These are phyloP conservation scores for Oncorhynchus mykiss DNA, from an alignment of 2,113 vertebrate genomes.

Conservation along the genomic window DNA sequence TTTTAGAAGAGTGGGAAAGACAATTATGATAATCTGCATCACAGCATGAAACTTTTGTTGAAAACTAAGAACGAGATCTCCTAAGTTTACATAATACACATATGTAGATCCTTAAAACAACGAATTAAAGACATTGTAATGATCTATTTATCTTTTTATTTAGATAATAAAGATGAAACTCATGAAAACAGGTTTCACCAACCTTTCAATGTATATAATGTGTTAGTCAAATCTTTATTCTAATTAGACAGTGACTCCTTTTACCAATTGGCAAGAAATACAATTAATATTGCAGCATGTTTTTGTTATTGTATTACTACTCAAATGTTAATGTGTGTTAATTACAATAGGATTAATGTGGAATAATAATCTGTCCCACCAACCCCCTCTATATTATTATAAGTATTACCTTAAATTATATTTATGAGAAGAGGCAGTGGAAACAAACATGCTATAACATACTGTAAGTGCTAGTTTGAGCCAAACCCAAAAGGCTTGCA, in stretches of 20 bases:
- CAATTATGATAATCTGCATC: constrained; percentile 92
- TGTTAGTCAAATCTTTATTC: background rate
- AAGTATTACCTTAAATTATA: constrained; percentile 73
- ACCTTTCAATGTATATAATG: background rate
- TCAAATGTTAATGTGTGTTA: background rate
- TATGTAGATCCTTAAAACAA: constrained; percentile 67
- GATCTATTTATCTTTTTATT: constrained; percentile 60
- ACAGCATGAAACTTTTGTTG: constrained; percentile 88
- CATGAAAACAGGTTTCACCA: background rate
- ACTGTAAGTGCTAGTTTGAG: constrained; percentile 81
- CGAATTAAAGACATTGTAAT: constrained; percentile 83
- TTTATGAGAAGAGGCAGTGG: constrained; percentile 96
- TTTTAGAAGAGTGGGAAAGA: constrained; percentile 88
- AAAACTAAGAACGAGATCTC: constrained; percentile 56
- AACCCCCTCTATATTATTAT: background rate
- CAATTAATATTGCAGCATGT: background rate
- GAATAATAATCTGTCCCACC: background rate
- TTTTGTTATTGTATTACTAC: background rate
- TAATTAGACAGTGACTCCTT: background rate
- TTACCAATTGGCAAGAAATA: background rate
- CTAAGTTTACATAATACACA: constrained; percentile 71
- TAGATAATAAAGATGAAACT: constrained; percentile 33
- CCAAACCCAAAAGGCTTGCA: constrained; percentile 91
- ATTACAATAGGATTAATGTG: background rate
- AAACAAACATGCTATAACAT: constrained; percentile 78